Base-by-base conservation (phyloP, 2,888 invertebrate species). In the Leistus spinibarbis region DNA sequence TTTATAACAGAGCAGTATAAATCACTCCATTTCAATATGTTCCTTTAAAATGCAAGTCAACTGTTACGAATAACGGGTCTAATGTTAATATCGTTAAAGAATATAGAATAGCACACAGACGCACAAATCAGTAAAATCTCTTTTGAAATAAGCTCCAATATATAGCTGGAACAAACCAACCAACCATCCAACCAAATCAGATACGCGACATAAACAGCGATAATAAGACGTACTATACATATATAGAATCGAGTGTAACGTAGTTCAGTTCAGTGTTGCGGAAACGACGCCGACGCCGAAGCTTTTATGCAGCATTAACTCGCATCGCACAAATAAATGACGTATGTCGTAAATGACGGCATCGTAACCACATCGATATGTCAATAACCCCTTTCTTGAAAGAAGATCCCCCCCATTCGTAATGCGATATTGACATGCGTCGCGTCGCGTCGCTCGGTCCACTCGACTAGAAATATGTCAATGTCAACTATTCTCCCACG, bases 321-420 rank as follows among this genome's bases (percentile, higher is more conserved):
- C 63, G 40, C 40, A 40, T 22, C 4, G 23, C 54, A 53, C 63
- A 63, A 70, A 70, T 63, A 70, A 63, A 70, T 70, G 63, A 53
- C 53, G 70, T 70, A 70, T 54, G 63, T 70, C 70, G 70, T 53
- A 62, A 70, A 70, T 53, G 70, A 70, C 54, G 63, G 53, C 53
- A 20, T 70, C 70, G 20, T 40, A 40, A 57, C 40, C 40, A 10
- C 27, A 63, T 70, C 70, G 70, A 70, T 70, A 70, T 63, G 70
- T 63, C 70, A 70, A 70, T 70, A 70, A 70, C 63, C 63, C 70
- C 63, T 40, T 40, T 40, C 40, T 40, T 40, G 4, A 40, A 40
- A 7, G 13, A 40, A n/a, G n/a, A n/a, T n/a, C n/a, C n/a, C n/a
- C 40, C 40, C 40, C 40, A 40, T 40, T 40, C 40, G n/a, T n/a